A percentile compares a stretch with the other conserved stretches of the same genome.
These are phyloP conservation scores for Cynopterus sphinx DNA, from an alignment of 2,797 vertebrate species.

Conservation along the genomic window DNA sequence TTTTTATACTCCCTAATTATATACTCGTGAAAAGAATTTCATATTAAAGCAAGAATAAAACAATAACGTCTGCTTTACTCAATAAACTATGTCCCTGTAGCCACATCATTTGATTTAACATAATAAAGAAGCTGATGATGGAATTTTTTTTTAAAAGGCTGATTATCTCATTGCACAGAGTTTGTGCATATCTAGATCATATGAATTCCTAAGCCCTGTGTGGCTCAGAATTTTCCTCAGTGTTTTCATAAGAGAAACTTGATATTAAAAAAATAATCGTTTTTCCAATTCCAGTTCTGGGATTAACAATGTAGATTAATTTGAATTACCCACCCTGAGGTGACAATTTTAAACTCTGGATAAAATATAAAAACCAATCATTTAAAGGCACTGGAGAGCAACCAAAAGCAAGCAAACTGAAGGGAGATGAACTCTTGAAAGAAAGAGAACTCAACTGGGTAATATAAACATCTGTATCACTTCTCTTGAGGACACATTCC, in stretches of 20 bases:
- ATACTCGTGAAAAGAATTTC: not conserved
- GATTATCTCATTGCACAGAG: not conserved
- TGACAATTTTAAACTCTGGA: not conserved
- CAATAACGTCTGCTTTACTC: not conserved
- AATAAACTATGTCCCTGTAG: not conserved
- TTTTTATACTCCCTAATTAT: not conserved
- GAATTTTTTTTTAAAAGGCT: not conserved
- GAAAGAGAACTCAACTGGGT: not conserved
- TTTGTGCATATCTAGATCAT: not conserved
- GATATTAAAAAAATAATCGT: not conserved
- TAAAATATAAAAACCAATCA: constrained; percentile 17
- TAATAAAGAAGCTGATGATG: not conserved
- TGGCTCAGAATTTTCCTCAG: not conserved
- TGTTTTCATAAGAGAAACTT: not conserved
- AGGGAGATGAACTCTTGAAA: not conserved
- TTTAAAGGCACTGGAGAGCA: not conserved
- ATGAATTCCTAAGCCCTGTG: not conserved
- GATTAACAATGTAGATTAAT: constrained; percentile 37
- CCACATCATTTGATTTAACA: constrained; percentile 3
- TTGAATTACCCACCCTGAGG: constrained; percentile 21
- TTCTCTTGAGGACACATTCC: not conserved
- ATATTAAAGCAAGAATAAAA: constrained; percentile 44
- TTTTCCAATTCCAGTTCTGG: not conserved
- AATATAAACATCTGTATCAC: not conserved
- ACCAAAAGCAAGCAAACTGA: not conserved